phyloP scores from a whole-genome alignment of 2,888 invertebrate species.

The Hyppa rectilinea region DNA sequence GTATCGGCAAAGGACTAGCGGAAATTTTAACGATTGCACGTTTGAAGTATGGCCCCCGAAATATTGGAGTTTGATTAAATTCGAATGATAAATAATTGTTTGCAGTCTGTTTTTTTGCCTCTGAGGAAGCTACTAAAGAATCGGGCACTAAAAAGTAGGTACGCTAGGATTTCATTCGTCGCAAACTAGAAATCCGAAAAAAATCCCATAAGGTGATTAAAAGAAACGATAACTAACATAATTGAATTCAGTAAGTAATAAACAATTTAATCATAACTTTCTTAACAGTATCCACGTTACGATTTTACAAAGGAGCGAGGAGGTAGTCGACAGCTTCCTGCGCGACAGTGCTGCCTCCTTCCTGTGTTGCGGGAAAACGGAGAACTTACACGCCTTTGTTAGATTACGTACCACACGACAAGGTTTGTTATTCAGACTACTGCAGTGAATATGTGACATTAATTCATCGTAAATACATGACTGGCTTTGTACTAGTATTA shows the following conservation, averaged over 20 bases:
- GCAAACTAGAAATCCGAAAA: background rate
- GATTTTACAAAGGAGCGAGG: conserved; percentile 42
- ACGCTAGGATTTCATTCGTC: background rate
- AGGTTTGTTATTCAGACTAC: conserved; percentile 8
- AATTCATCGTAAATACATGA: conserved; percentile 1
- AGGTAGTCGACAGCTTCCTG: conserved; percentile 52
- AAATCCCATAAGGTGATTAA: background rate
- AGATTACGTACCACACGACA: background rate
- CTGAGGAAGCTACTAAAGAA: background rate
- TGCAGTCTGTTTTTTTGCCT: background rate
- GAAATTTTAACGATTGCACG: background rate
- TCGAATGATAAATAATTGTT: background rate
- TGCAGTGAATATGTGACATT: background rate
- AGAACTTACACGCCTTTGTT: conserved; percentile 40
- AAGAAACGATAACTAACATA: background rate
- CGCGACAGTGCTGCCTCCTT: conserved; percentile 51
- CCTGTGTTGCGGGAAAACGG: conserved; percentile 44
- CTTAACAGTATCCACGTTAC: background rate
- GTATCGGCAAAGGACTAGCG: background rate
- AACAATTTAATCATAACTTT: background rate
- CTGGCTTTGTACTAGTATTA: background rate
- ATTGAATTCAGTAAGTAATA: background rate
- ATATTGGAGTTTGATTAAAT: background rate
- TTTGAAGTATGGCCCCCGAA: background rate
- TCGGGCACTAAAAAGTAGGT: background rate